Percentiles rank a stretch among this genome's conserved stretches.
Evolutionary conservation across 2,797 vertebrate species (phyloP).

Genomic region (Aplochiton taeniatus): DNA sequence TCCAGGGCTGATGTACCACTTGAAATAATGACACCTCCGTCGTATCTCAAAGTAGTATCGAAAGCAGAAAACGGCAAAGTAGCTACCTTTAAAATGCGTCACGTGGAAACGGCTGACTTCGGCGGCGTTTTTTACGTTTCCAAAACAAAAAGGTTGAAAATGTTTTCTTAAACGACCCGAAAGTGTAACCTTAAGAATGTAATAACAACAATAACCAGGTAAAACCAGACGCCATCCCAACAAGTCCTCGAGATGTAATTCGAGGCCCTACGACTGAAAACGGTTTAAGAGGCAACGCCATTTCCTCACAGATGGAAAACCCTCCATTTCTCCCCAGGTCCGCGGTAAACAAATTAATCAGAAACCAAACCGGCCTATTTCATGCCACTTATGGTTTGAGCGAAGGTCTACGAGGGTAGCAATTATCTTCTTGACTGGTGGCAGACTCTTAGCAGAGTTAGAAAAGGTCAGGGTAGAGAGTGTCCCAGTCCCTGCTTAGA

Average conservation of each 20-base stretch:
- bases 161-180: not conserved
- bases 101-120: no score
- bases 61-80: no score
- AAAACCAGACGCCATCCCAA: no score
- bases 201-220: no score
- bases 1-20: conserved; percentile 20
- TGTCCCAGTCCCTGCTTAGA: conserved; percentile 18
- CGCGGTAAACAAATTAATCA: not conserved
- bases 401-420: not conserved
- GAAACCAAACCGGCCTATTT: conserved; percentile 6
- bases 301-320: no score
- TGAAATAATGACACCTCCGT: conserved; percentile 10
- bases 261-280: no score
- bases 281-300: no score
- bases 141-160: not conserved
- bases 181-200: no score
- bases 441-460: conserved; percentile 16
- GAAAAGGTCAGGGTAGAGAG: conserved; percentile 14
- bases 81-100: no score
- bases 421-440: conserved; percentile 7
- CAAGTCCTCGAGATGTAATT: no score
- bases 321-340: not conserved
- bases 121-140: no score
- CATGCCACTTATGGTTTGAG: conserved; percentile 13
- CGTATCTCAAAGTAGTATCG: not conserved